Evolutionary conservation across 2,113 vertebrate genomes (phyloP), one percentile per base, ranked within the genome.

Genomic region (Madoqua kirkii): DNA sequence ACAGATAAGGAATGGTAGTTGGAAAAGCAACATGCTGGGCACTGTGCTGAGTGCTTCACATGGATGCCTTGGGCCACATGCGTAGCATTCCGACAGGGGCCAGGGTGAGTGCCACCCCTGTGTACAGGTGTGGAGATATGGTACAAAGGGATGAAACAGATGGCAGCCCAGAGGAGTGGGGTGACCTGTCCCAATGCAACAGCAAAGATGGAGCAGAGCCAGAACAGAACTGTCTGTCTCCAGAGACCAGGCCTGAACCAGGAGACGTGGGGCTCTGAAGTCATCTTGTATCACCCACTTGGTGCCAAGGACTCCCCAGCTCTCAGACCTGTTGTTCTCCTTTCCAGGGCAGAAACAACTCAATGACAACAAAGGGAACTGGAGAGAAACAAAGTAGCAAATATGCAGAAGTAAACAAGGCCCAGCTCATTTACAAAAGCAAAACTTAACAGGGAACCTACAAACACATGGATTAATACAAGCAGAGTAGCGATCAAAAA

Each of bases 391-490:
- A 74, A 91, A 87, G 45, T 48, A 81, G 62, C 36, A 43, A n/a
- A 83, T 52, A 62, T 27, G 27, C 45, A 71, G 36, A 81, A 74
- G 43, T 36, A 81, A 74, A 82, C n/a, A 74, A 96, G 90, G 55
- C 33, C 52, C 82, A 85, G 86, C 88, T 23, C 36, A 74, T 6
- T 0, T 0, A 48, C 88, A 82, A 87, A 91, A 92, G 57, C 94
- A 89, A 96, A 95, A 86, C 85, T 89, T 81, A 90, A 43, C 82
- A 88, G 95, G 21, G 52, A 96, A 25, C 54, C 91, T 90, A 50
- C 94, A 92, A 96, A 97, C 19, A 86, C 40, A 57, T 81, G 81
- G 59, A 91, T 96, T 94, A 97, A 93, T 85, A 78, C 83, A 78
- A 95, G 93, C 78, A 89, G 82, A 84, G 88, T 36, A 74, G 89